phyloP scores from a whole-genome alignment of 1,140 invertebrate genomes.

The Hydropsyche tenuis region DNA sequence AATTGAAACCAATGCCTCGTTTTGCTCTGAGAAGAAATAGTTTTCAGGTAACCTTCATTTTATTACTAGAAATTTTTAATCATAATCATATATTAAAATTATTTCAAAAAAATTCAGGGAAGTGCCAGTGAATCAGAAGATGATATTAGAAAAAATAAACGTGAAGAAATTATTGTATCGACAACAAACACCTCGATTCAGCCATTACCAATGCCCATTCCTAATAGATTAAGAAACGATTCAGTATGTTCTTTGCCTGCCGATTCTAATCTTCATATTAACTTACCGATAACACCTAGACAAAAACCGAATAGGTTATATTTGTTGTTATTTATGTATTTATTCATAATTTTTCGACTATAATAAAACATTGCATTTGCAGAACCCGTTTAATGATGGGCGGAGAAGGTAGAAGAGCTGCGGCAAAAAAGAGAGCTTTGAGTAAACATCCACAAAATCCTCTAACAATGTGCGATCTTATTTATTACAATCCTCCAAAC shows the following conservation, averaged over 20 bases:
- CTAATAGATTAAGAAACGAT: slow-evolving; percentile 27
- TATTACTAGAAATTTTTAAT: neutral
- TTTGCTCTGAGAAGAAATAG: slow-evolving; percentile 58
- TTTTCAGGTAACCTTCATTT: slow-evolving; percentile 55
- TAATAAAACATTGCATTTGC: no score
- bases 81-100: neutral
- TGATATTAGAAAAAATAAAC: slow-evolving; percentile 47
- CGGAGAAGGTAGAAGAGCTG: slow-evolving; percentile 60
- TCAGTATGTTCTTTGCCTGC: slow-evolving; percentile 22
- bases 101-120: slow-evolving; percentile 55
- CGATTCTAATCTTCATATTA: slow-evolving; percentile 21
- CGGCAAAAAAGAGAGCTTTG: slow-evolving; percentile 66
- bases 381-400: neutral
- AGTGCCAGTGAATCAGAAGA: slow-evolving; percentile 62
- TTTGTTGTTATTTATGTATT: neutral
- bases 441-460: slow-evolving; percentile 68
- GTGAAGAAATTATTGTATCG: slow-evolving; percentile 16
- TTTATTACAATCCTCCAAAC: slow-evolving; percentile 84
- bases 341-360: neutral
- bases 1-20: slow-evolving; percentile 59
- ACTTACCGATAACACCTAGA: slow-evolving; percentile 12
- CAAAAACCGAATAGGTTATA: neutral
- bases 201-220: no score
- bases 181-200: neutral
- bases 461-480: slow-evolving; percentile 89